Base-by-base conservation (phyloP, 2,113 vertebrate species). In the Fregata magnificens region DNA sequence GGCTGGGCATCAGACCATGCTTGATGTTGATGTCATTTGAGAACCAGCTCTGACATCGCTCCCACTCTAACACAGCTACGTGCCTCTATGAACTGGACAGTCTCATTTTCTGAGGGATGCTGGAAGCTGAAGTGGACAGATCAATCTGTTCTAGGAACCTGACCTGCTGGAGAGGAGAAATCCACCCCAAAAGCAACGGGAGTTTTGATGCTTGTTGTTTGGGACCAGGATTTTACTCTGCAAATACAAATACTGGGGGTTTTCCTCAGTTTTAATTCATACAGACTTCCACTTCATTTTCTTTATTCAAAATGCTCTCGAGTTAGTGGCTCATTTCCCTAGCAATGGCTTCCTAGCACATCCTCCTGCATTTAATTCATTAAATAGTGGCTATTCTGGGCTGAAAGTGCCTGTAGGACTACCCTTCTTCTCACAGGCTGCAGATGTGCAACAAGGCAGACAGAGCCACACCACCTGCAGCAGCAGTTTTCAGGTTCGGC, bases 21-120 rank as follows among this genome's bases (percentile, higher is more conserved):
- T 32, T 8, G 65, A 11, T 18, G 58, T 3, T 10, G 9, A 3
- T 38, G 40, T 0, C 10, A 2, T 16, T 32, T 32, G 47, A 36
- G 38, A 62, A 15, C 4, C 65, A 10, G 44, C 34, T 61, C 77
- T 44, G 42, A 40, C 31, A 7, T 10, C 2, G 2, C 44, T 73
- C 21, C 66, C 22, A 5, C 49, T 12, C 55, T 36, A 26, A 24
- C 32, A 19, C 56, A 59, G 72, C 34, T 42, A 31, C 0, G 0
- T 52, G 28, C n/a, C 58, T 34, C 56, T 24, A 0, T 7, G 80
- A 19, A 59, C 83, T 0, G 6, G 8, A 44, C 38, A 19, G 13
- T 11, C 20, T 29, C 10, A 0, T n/a, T 86, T 81, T 44, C 45
- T 20, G 40, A 61, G 45, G 65, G 20, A 34, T 61, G 12, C 26